phyloP scores from a whole-genome alignment of 1,140 invertebrate genomes.

The Bicyclus anynana region DNA sequence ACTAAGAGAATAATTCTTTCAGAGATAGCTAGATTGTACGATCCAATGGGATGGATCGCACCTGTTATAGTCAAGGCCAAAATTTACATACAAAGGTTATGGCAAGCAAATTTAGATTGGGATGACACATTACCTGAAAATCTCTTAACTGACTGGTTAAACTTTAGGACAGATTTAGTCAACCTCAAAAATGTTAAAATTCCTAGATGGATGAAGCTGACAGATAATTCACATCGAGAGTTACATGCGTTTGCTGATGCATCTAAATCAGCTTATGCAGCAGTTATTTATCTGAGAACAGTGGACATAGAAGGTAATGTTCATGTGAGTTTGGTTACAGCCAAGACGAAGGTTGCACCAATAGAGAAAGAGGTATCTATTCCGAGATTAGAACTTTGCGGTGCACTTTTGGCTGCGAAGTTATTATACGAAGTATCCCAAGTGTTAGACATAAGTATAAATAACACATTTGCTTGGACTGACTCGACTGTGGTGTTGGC shows the following conservation, averaged over 20 bases:
- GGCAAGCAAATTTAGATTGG: constrained; percentile 38
- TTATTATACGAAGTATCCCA: constrained; percentile 21
- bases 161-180: constrained; percentile 20
- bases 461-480: constrained; percentile 42
- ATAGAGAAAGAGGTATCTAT: constrained; percentile 34
- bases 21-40: constrained; percentile 39
- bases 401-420: constrained; percentile 34
- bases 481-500: constrained; percentile 59
- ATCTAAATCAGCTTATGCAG: constrained; percentile 31
- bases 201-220: constrained; percentile 24
- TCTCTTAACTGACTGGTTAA: constrained; percentile 24
- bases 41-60: constrained; percentile 46
- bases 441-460: constrained; percentile 21
- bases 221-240: constrained; percentile 4
- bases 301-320: background rate
- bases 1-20: background rate
- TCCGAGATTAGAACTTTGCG: constrained; percentile 50
- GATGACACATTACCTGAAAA: constrained; percentile 34
- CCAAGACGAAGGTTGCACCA: constrained; percentile 53
- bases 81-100: constrained; percentile 54
- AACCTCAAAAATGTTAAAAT: constrained; percentile 24
- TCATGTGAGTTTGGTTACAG: constrained; percentile 29
- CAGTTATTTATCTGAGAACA: constrained; percentile 28
- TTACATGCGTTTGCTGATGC: constrained; percentile 39
- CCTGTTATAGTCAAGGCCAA: constrained; percentile 50